These are phyloP conservation scores for Leptoteleia sp. DNA, from an alignment of 1,140 invertebrate genomes.

Conservation along the genomic window DNA sequence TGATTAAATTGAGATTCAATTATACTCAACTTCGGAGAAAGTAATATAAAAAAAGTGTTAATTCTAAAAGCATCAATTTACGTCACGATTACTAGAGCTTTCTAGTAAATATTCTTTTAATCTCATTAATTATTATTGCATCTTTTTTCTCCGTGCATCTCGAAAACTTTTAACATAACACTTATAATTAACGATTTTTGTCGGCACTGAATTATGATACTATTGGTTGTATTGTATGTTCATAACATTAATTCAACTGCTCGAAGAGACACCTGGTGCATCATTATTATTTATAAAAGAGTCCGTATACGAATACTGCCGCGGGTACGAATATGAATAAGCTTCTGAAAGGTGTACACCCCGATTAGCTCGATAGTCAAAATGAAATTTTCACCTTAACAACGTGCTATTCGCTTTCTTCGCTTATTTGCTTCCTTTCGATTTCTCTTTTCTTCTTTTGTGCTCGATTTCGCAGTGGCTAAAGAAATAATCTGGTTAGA, in stretches of 20 bases:
- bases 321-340: slow-evolving; percentile 68
- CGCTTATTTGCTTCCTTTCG: slow-evolving; percentile 48
- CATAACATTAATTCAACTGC: slow-evolving; percentile 65
- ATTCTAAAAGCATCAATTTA: not conserved
- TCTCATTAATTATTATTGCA: too few relatives aligned
- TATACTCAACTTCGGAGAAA: not conserved
- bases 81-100: too few relatives aligned
- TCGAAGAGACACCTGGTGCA: slow-evolving; percentile 58
- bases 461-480: slow-evolving; percentile 19
- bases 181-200: slow-evolving; percentile 57
- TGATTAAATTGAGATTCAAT: not conserved
- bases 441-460: slow-evolving; percentile 43
- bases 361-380: slow-evolving; percentile 67
- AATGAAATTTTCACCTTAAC: slow-evolving; percentile 67
- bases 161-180: slow-evolving; percentile 33
- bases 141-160: too few relatives aligned
- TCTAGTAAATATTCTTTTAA: too few relatives aligned
- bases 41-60: too few relatives aligned
- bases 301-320: slow-evolving; percentile 57
- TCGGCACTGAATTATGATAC: slow-evolving; percentile 52
- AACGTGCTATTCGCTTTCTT: slow-evolving; percentile 53
- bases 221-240: slow-evolving; percentile 45
- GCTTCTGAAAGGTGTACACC: slow-evolving; percentile 63
- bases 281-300: slow-evolving; percentile 70
- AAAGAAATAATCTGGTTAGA: slow-evolving; percentile 60